phyloP scores from a whole-genome alignment of 2,113 vertebrate genomes.

The Phalacrocorax carbo region DNA sequence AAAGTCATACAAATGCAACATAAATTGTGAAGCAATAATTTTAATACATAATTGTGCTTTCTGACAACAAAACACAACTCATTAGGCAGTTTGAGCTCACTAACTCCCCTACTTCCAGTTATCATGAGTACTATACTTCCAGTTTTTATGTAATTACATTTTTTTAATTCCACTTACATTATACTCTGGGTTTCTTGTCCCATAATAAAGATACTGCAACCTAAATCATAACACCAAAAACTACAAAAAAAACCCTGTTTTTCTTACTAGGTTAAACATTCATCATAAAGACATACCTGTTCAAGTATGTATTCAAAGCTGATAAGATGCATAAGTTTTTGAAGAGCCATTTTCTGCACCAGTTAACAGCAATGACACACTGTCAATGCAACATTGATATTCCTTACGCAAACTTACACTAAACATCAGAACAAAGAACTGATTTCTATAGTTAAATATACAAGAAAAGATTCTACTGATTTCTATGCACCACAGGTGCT shows the following conservation, averaged over 20 bases:
- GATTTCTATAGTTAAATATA: neutral
- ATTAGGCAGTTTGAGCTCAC: neutral
- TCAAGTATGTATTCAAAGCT: neutral
- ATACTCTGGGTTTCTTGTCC: neutral
- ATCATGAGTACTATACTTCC: too few species aligned
- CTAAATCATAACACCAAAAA: neutral
- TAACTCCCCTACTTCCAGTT: neutral
- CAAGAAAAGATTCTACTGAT: neutral
- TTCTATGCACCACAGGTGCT: neutral
- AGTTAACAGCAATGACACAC: neutral
- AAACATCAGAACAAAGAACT: neutral
- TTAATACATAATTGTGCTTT: neutral
- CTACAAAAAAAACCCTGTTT: neutral
- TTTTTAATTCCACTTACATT: neutral
- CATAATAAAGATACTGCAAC: neutral
- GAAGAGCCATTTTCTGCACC: conserved; percentile 42
- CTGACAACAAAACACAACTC: neutral
- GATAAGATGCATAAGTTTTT: neutral
- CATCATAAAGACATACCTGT: neutral
- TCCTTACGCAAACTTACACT: neutral
- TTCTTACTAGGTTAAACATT: neutral
- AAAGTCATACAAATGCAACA: neutral
- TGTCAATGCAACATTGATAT: neutral
- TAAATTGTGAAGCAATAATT: neutral
- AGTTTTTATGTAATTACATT: neutral